Evolutionary conservation across 1,140 invertebrate genomes (phyloP), one percentile per base, ranked within the genome.

Genomic region (Drosophila truncata): DNA sequence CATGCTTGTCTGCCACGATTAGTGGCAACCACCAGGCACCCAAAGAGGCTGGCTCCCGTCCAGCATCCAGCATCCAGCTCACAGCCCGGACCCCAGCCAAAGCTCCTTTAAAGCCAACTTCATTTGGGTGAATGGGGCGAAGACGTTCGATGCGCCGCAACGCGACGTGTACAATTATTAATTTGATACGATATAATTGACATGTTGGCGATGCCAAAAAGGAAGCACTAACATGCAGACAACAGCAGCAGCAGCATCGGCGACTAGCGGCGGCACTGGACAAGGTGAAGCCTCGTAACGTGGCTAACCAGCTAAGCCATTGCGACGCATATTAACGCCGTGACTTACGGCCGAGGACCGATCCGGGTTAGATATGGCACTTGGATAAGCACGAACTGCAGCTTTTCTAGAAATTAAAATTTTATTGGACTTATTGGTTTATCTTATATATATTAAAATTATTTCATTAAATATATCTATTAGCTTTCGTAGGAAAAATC

Each of bases 121-220:
- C 73, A 88, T 83, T 87, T 78, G 58, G 75, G 63, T 65, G 74
- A 76, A 80, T 77, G 66, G 62, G 52, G 59, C 67, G 71, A 79
- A 82, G 70, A 87, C 79, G 83, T 71, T 57, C 79, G 73, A 86
- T 86, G 75, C 72, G 65, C 69, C 52, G 52, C 52, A 55, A 42
- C 74, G 76, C 75, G 71, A 78, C 84, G 75, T 77, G 84, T 91
- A 90, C 87, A 91, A 91, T 91, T 91, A 91, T 91, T 91, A 91
- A 91, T 91, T 91, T 91, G 87, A 91, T 91, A 91, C 80, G 87
- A 91, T 87, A 91, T 91, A 91, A 91, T 91, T 91, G 87, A 91
- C 87, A 91, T 91, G 87, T 91, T 91, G 87, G 76, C 88, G 88
- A 91, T 86, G 84, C 83, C 83, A 87, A 88, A 78, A 87, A 87